A percentile compares a stretch with the other conserved stretches of the same genome.
These are phyloP conservation scores for Gymnorhina tibicen DNA, from an alignment of 2,113 vertebrate genomes.

Conservation along the genomic window DNA sequence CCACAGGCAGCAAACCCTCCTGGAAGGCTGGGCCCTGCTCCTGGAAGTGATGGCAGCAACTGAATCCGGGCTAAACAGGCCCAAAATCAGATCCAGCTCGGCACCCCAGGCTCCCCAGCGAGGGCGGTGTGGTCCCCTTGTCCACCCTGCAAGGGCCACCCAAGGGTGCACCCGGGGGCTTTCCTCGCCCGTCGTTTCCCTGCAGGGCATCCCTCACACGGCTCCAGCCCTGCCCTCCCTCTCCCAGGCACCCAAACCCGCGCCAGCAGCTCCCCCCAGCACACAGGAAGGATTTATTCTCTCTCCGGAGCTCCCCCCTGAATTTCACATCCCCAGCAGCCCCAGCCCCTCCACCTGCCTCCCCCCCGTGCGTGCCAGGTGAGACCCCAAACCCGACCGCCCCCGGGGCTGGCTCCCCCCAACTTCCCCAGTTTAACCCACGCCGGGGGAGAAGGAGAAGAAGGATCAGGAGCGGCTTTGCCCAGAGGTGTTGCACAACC, in stretches of 20 bases:
- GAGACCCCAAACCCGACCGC: not conserved
- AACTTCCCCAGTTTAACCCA: not conserved
- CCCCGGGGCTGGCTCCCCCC: not conserved
- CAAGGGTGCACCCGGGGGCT: accelerated
- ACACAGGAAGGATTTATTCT: not conserved
- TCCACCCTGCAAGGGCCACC: not conserved
- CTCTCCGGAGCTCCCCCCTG: not conserved
- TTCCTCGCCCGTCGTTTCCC: accelerated
- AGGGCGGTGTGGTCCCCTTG: not conserved
- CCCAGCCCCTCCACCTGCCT: not conserved
- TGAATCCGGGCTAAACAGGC: not conserved
- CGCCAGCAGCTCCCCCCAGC: accelerated
- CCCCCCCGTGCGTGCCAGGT: not conserved
- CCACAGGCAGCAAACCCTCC: not conserved
- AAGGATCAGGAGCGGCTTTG: not conserved
- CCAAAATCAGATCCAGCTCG: not conserved
- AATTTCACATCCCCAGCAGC: not conserved
- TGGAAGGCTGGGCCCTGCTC: not conserved
- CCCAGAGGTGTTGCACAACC: constrained; percentile 29
- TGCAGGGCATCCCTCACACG: accelerated
- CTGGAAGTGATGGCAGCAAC: accelerated
- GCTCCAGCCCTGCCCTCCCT: not conserved
- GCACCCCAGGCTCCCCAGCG: accelerated
- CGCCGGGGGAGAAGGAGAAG: not conserved
- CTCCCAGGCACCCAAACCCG: not conserved